Evolutionary conservation across 2,888 invertebrate species (phyloP), one percentile per base, ranked within the genome.

Genomic region (Endotricha flammealis): DNA sequence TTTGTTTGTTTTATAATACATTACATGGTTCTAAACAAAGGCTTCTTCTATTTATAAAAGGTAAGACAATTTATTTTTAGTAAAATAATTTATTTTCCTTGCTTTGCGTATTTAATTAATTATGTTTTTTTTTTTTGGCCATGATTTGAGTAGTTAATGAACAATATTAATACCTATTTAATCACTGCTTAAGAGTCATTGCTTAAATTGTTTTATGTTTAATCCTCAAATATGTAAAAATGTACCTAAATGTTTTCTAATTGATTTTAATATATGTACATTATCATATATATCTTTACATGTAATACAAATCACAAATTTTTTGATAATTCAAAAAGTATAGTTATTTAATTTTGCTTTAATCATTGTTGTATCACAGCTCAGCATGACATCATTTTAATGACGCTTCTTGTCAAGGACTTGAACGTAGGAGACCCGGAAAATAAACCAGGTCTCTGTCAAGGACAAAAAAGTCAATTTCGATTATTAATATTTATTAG

Each of bases 41-140:
- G 74, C 52, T 54, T 56, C 47, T 51, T 61, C 53, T 49, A 52
- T 42, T 53, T 50, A 46, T 56, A 50, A 55, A 62, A 69, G 77
- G 78, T 78, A 54, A 70, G 75, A 51, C 2, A 4, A 10, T 33
- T n/a, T 24, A 11, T 11, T 2, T 24, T 24, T 24, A 24, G 11
- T 24, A 9, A 24, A 10, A 3, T 7, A 13, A 13, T 11, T 17
- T 4, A 8, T 10, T 17, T 13, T 12, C n/a, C n/a, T 30, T n/a
- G 16, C 12, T 29, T 35, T 35, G 29, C 22, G 14, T 25, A 20
- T 20, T 20, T 2, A 20, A 2, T 20, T 20, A 4, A 20, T 20
- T n/a, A n/a, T n/a, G n/a, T n/a, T n/a, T n/a, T n/a, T n/a, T n/a
- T n/a, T n/a, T n/a, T n/a, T n/a, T n/a, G n/a, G n/a, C n/a, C n/a